Base-by-base conservation (phyloP, 2,797 vertebrate genomes). In the Malurus leucopterus region DNA sequence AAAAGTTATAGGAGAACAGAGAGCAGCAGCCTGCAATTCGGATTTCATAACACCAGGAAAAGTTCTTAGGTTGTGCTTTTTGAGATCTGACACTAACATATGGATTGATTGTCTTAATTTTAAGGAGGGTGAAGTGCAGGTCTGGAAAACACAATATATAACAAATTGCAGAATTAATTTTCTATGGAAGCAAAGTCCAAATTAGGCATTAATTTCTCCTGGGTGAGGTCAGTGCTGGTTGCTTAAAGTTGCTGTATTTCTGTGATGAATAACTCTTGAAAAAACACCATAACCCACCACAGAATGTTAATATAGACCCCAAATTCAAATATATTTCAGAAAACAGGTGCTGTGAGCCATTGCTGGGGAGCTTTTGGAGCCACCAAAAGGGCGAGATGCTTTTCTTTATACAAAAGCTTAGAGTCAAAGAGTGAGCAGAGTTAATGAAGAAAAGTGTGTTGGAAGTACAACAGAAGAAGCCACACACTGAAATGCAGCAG, bases 331-430 rank as follows among this genome's bases (percentile, higher is more conserved):
- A 6, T 38, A 44, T 69, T 62, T 41, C 41, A 30, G 30, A 18
- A 73, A 91, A 67, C 4, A 51, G 78, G 51, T 29, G 4, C 20
- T 26, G 67, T 44, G 90, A 41, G 59, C 58, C 49, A 2, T 51
- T 43, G 44, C 88, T 63, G 57, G 27, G 84, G 59, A 72, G 81
- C 71, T 75, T 83, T 88, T 82, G 55, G 59, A 50, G 68, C 84
- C 74, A 34, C 81, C 27, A 9, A 40, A 86, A 86, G 74, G 54
- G 61, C 2, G 2, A 34, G 73, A n/a, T 65, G 6, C 29, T 38
- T 84, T 72, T 76, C 57, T 77, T 63, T 62, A 9, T 6, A 6
- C 6, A 2, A 78, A 67, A 63, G 71, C 64, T 93, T 46, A 23
- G 68, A 84, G 68, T 75, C 29, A 29, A n/a, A 49, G 68, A 67